phyloP scores from a whole-genome alignment of 2,113 vertebrate species.

The Oxygymnocypris stewartii region DNA sequence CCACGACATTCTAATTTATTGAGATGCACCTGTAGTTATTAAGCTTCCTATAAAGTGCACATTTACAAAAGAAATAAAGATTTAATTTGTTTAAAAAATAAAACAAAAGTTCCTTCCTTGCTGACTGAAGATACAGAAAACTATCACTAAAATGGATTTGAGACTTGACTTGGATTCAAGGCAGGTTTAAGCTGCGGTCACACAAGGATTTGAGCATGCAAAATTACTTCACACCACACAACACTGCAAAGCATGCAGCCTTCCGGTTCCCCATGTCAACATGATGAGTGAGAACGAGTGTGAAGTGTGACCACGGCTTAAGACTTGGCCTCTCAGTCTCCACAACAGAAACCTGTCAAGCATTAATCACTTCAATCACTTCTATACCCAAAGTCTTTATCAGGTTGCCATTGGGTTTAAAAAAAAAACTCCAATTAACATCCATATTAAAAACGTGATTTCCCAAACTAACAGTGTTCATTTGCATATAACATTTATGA shows the following conservation, averaged over 20 bases:
- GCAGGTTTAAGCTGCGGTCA: background rate
- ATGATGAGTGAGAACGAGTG: background rate
- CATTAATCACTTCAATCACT: slow-evolving; percentile 9
- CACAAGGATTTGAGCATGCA: background rate
- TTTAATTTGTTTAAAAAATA: too few species aligned
- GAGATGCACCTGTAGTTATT: too few species aligned
- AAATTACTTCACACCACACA: background rate
- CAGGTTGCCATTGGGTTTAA: background rate
- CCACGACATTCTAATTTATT: too few species aligned
- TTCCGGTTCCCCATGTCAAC: background rate
- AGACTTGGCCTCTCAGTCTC: background rate
- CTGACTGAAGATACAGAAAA: background rate
- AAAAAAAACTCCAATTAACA: background rate
- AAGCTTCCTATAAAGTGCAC: too few species aligned
- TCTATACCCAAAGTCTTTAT: background rate
- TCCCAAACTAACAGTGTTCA: background rate
- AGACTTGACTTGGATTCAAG: background rate
- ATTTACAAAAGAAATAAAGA: too few species aligned
- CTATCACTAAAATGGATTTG: background rate
- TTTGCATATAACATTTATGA: slow-evolving; percentile 29
- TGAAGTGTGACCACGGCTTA: background rate
- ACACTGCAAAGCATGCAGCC: background rate
- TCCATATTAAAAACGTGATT: background rate
- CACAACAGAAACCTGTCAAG: background rate
- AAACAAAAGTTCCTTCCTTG: background rate